These are phyloP conservation scores for Hephaestus fuliginosus DNA, from an alignment of 2,797 vertebrate genomes.

Conservation along the genomic window DNA sequence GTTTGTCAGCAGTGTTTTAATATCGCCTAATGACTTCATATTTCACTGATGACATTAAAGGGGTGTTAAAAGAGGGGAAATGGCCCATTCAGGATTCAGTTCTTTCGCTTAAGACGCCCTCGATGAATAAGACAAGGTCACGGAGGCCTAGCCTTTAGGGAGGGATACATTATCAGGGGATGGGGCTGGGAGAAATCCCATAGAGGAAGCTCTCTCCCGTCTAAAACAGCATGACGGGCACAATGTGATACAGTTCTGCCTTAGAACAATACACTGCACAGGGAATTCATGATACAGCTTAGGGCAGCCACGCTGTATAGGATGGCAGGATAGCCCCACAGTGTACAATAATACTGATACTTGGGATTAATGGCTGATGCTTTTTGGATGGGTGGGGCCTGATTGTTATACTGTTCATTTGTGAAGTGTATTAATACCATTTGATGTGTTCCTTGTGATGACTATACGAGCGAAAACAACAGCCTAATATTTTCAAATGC, in stretches of 20 bases:
- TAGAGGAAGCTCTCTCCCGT: constrained; percentile 81
- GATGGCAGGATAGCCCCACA: constrained; percentile 66
- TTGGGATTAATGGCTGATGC: constrained; percentile 45
- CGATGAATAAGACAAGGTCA: constrained; percentile 84
- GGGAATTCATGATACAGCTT: constrained; percentile 79
- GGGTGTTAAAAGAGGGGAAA: constrained; percentile 97
- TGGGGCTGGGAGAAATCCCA: constrained; percentile 80
- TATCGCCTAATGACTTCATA: constrained; percentile 99
- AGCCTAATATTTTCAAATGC: constrained; percentile 28
- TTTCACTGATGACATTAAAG: constrained; percentile 99
- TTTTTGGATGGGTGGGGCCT: constrained; percentile 33
- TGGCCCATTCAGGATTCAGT: constrained; percentile 94
- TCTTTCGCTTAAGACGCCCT: constrained; percentile 82
- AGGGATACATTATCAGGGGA: constrained; percentile 83
- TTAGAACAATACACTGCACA: constrained; percentile 80
- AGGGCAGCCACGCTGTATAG: constrained; percentile 66
- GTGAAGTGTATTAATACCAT: background rate
- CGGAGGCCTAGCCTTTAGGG: constrained; percentile 83
- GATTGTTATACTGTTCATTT: constrained; percentile 34
- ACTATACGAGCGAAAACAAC: constrained; percentile 15
- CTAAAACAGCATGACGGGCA: constrained; percentile 86
- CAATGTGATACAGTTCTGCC: constrained; percentile 85
- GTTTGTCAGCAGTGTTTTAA: constrained; percentile 99
- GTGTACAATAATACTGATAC: constrained; percentile 60
- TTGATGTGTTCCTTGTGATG: background rate